Conservation (phyloP, 1,140 invertebrate genomes). For the Zaprionus africanus region DNA sequence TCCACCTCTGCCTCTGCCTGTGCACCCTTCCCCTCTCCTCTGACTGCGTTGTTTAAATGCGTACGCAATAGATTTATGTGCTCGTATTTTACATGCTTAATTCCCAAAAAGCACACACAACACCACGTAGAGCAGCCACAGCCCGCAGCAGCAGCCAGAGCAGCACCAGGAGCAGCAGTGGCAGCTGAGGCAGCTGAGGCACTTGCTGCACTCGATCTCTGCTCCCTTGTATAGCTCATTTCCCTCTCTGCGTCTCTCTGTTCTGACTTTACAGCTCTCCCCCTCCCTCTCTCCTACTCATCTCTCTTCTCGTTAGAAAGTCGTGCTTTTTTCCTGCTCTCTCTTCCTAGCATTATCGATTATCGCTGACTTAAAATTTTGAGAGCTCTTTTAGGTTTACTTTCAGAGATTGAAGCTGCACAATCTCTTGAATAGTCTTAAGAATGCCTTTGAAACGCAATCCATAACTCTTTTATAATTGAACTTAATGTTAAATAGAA, state of each 20-base stretch:
- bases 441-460: too few species aligned
- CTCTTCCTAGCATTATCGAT: too few species aligned
- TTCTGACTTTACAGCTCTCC: background rate
- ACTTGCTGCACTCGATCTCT: conserved; percentile 40
- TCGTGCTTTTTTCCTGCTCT: too few species aligned
- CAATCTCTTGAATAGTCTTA: too few species aligned
- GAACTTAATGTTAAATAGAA: too few species aligned
- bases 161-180: background rate
- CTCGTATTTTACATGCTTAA: conserved; percentile 80
- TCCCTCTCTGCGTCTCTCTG: background rate
- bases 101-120: conserved; percentile 54
- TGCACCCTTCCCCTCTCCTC: background rate
- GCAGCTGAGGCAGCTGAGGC: conserved; percentile 50
- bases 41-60: conserved; percentile 67
- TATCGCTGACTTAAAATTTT: too few species aligned
- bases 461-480: too few species aligned
- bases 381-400: too few species aligned
- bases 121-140: background rate
- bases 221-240: background rate
- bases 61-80: conserved; percentile 78
- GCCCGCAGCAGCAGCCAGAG: conserved; percentile 13
- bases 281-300: background rate
- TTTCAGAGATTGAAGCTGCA: too few species aligned
- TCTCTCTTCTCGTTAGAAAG: too few species aligned
- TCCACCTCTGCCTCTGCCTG: background rate